Base-by-base conservation (phyloP, 2,888 invertebrate species). In the Apamea sordens region DNA sequence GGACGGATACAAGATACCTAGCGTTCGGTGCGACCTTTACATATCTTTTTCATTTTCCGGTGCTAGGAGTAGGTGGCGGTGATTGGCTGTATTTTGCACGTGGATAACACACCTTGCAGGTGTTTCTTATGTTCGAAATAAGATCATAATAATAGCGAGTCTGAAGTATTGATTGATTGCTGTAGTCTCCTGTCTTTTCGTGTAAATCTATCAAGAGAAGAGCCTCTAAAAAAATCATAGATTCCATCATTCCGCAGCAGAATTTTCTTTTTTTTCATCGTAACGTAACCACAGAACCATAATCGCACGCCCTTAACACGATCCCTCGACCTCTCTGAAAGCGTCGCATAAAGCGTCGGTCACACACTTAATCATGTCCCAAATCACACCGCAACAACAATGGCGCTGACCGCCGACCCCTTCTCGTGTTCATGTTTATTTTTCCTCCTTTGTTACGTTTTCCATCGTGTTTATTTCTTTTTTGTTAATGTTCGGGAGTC, bases 371-470 rank as follows among this genome's bases (percentile, higher is more conserved):
- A 86, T 88, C 86, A 78, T 82, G 88, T 79, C 78, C 73, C 79
- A 77, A 77, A 74, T 82, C 77, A 69, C 61, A 56, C 47, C 7
- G 65, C 81, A 73, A 77, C 82, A 74, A 84, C 80, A 69, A 80
- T 73, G 75, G 85, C 73, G 73, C 82, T 79, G 87, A 86, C 86
- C 86, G 72, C 61, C 59, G 74, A 68, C 76, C 80, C 77, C 73
- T 84, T 74, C 73, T 80, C 78, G 69, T 79, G 80, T 84, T 79
- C 82, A 80, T 83, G 76, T 86, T 80, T 86, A 82, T 88, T 84
- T 84, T 83, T 76, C 71, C 75, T 76, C 50, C 79, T 88, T 86
- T 84, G 86, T 88, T 75, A 79, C 80, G 59, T 76, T 84, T 79
- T 72, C 50, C 80, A 82, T 77, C 72, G 81, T 73, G 79, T 82